These are phyloP conservation scores for Agelaius phoeniceus DNA, from an alignment of 2,113 vertebrate genomes.

Conservation along the genomic window DNA sequence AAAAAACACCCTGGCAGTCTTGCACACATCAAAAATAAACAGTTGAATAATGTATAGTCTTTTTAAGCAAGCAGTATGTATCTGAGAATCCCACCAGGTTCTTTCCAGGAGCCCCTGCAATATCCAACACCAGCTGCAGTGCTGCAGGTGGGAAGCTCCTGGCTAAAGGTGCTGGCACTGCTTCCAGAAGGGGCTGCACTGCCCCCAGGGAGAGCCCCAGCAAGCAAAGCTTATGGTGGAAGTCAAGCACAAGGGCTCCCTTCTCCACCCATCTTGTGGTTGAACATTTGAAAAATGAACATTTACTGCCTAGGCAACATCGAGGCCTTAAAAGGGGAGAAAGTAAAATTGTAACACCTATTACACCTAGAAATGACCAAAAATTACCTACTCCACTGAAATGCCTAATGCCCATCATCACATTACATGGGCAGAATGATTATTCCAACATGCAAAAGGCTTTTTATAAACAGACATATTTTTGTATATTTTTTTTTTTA, in stretches of 20 bases:
- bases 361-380: background rate
- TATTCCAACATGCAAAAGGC: background rate
- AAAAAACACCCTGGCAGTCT: background rate
- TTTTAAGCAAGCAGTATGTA: background rate
- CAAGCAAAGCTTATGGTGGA: background rate
- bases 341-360: background rate
- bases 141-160: background rate
- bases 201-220: background rate
- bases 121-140: fast-evolving
- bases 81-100: background rate
- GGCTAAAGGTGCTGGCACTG: fast-evolving
- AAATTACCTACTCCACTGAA: background rate
- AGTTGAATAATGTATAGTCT: fast-evolving
- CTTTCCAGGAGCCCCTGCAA: too few relatives aligned
- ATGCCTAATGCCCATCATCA: background rate
- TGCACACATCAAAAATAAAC: background rate
- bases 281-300: background rate
- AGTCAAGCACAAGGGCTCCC: background rate
- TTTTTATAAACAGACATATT: too few relatives aligned
- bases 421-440: background rate
- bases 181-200: background rate
- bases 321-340: background rate
- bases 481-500: background rate
- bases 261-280: background rate
- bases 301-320: background rate